Percentiles rank a stretch among this genome's conserved stretches.
Conservation (phyloP, 2,797 vertebrate species). For the Decapterus maruadsi region DNA sequence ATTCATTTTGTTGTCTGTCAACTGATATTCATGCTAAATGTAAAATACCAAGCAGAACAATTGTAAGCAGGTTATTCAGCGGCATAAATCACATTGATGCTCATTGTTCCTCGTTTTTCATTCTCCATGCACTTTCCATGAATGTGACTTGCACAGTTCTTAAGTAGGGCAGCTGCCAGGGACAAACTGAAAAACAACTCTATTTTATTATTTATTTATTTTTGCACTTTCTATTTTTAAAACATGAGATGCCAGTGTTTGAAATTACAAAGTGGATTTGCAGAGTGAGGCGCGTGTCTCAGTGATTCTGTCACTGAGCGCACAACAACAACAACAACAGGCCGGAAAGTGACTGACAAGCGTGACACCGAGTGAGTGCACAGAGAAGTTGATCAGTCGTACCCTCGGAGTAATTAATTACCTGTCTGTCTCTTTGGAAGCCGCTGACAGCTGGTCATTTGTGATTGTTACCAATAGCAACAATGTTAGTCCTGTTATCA, state of each 20-base stretch:
- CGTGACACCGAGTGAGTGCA: slow-evolving; percentile 3
- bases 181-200: slow-evolving; percentile 17
- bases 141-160: neutral
- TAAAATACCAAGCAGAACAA: slow-evolving; percentile 4
- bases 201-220: neutral
- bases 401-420: slow-evolving; percentile 43
- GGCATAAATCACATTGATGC: slow-evolving; percentile 16
- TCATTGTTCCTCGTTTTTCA: slow-evolving; percentile 35
- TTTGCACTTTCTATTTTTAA: neutral
- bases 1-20: slow-evolving; percentile 11
- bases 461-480: slow-evolving; percentile 36
- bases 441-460: slow-evolving; percentile 19
- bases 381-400: slow-evolving; percentile 18
- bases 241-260: slow-evolving; percentile 17
- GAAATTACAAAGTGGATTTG: neutral
- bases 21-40: slow-evolving; percentile 38
- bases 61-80: slow-evolving; percentile 5
- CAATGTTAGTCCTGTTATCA: slow-evolving; percentile 34
- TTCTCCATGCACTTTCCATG: slow-evolving; percentile 2
- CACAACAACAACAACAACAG: neutral
- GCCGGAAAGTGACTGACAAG: slow-evolving; percentile 21
- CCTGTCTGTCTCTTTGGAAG: slow-evolving; percentile 3
- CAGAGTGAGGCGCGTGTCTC: neutral
- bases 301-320: neutral
- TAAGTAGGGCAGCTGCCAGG: neutral